Percentiles rank a stretch among this genome's conserved stretches.
Conservation (phyloP, 64 coral and sea anemone species). For the Hydrozoanthus tunicans region DNA sequence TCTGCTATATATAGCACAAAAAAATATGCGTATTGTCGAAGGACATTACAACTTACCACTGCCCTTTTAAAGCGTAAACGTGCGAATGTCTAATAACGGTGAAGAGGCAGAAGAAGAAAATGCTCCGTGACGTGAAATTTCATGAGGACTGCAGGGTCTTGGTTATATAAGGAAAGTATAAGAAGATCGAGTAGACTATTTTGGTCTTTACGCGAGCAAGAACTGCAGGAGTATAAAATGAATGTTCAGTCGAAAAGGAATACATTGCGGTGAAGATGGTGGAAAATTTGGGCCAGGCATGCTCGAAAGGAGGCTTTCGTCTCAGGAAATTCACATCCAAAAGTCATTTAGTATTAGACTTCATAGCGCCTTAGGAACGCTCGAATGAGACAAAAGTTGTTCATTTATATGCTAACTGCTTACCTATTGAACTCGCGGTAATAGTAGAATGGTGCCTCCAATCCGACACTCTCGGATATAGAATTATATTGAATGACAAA, state of each 20-base stretch:
- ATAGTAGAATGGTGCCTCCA: not conserved
- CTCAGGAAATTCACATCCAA: slow-evolving; percentile 42
- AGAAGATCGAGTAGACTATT: not conserved
- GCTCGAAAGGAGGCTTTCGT: slow-evolving; percentile 23
- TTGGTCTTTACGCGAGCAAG: no score
- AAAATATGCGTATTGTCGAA: slow-evolving; percentile 28
- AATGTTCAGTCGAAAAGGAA: not conserved
- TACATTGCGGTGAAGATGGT: not conserved
- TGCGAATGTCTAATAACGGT: slow-evolving; percentile 51
- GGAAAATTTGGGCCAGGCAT: not conserved
- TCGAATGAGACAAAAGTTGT: slow-evolving; percentile 46
- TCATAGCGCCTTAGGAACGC: slow-evolving; percentile 6
- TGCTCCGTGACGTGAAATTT: slow-evolving; percentile 49
- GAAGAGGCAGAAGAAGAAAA: slow-evolving; percentile 66
- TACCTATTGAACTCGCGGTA: not conserved
- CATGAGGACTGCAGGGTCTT: slow-evolving; percentile 25
- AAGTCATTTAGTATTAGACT: not conserved
- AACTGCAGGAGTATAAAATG: not conserved
- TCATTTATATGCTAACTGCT: not conserved
- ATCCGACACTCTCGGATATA: not conserved
- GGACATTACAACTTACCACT: slow-evolving; percentile 63
- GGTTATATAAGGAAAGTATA: slow-evolving; percentile 52
- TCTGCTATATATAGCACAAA: not conserved
- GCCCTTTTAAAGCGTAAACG: slow-evolving; percentile 40
- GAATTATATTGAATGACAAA: slow-evolving; percentile 8